Conservation (phyloP, 2,888 invertebrate species). For the Carpatolechia fugitivella region DNA sequence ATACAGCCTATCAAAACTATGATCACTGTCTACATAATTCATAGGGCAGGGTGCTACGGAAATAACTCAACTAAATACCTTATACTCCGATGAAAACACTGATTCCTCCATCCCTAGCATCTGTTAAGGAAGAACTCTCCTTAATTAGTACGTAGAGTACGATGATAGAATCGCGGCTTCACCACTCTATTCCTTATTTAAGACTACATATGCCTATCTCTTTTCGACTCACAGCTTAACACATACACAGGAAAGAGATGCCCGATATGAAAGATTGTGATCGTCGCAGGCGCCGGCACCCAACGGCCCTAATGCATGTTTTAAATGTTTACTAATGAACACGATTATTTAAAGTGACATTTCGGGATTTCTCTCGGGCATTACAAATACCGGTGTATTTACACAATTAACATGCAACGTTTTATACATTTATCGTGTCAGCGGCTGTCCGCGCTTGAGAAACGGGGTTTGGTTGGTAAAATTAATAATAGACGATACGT, state of each 20-base stretch:
- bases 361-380: slow-evolving; percentile 65
- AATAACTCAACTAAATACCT: slow-evolving; percentile 1
- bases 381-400: slow-evolving; percentile 43
- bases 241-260: slow-evolving; percentile 39
- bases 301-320: slow-evolving; percentile 72
- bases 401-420: slow-evolving; percentile 33
- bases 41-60: slow-evolving; percentile 1
- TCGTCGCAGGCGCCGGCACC: slow-evolving; percentile 72
- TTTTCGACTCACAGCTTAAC: slow-evolving; percentile 29
- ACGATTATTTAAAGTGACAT: slow-evolving; percentile 78
- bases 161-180: slow-evolving; percentile 64
- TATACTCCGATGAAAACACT: slow-evolving; percentile 3
- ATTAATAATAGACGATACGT: too few relatives aligned
- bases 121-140: slow-evolving; percentile 29
- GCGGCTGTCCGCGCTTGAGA: background rate
- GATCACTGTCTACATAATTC: background rate
- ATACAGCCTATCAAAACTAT: slow-evolving; percentile 10
- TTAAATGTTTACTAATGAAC: slow-evolving; percentile 78
- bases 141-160: slow-evolving; percentile 72
- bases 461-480: too few relatives aligned
- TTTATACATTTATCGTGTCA: slow-evolving; percentile 7
- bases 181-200: slow-evolving; percentile 63
- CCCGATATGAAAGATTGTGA: slow-evolving; percentile 51
- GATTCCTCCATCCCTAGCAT: slow-evolving; percentile 2
- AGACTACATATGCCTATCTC: slow-evolving; percentile 25